Conservation (phyloP, 2,113 vertebrate species). For the Apodemus speciosus region DNA sequence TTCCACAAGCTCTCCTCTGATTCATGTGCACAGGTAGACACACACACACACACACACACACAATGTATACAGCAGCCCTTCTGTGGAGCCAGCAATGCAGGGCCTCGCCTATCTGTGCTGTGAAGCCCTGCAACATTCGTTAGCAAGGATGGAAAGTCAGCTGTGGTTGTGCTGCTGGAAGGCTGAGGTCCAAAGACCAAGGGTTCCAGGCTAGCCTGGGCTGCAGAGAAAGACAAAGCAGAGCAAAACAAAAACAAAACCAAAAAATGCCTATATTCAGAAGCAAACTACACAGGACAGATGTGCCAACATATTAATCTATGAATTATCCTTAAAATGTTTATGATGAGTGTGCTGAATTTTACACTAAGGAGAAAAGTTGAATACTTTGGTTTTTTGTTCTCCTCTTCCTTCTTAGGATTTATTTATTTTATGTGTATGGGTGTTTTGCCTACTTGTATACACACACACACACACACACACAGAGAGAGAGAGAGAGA, state of each 20-base stretch:
- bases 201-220: neutral
- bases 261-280: neutral
- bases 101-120: neutral
- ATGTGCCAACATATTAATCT: neutral
- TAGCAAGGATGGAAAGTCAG: neutral
- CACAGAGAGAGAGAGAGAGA: no score
- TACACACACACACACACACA: no score
- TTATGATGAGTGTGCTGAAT: neutral
- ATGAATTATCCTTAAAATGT: neutral
- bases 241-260: neutral
- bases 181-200: neutral
- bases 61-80: neutral
- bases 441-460: neutral
- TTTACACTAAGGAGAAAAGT: neutral
- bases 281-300: neutral
- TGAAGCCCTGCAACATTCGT: neutral
- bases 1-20: neutral
- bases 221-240: neutral
- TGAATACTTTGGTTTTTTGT: neutral
- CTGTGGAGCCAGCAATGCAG: neutral
- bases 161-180: neutral
- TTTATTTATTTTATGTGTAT: neutral
- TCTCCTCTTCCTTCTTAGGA: neutral
- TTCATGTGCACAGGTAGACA: neutral
- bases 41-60: neutral